These are phyloP conservation scores for Siphlonurus alternatus DNA, from an alignment of 2,888 invertebrate species.

Conservation along the genomic window DNA sequence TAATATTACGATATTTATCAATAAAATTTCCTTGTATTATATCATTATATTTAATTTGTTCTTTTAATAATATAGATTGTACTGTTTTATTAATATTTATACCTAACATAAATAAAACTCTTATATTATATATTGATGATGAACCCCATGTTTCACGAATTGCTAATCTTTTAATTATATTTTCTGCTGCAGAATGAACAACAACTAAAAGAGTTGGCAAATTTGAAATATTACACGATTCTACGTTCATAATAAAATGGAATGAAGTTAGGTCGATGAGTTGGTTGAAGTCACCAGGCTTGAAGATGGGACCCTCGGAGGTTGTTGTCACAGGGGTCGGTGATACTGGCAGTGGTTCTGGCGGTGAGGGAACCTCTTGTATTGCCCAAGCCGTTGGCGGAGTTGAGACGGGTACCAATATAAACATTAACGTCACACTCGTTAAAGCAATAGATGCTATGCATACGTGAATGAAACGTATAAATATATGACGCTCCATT, in stretches of 20 bases:
- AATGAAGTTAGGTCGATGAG: conserved; percentile 44
- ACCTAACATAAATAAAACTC: conserved; percentile 52
- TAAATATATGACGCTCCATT: too few species aligned
- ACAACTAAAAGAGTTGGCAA: conserved; percentile 37
- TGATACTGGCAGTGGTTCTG: background rate
- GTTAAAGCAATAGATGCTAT: background rate
- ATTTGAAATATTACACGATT: background rate
- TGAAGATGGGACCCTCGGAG: background rate
- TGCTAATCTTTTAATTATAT: conserved; percentile 42
- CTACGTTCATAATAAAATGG: conserved; percentile 35
- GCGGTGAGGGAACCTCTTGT: background rate
- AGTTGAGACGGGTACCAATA: background rate
- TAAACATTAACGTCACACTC: background rate
- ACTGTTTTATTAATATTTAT: conserved; percentile 23
- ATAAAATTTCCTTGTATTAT: conserved; percentile 59
- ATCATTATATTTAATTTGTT: conserved; percentile 42
- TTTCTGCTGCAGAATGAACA: conserved; percentile 48
- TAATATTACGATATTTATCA: conserved; percentile 66
- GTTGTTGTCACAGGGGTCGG: background rate
- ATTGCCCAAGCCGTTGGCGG: background rate
- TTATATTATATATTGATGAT: conserved; percentile 20
- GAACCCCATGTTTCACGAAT: conserved; percentile 60
- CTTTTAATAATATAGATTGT: conserved; percentile 28
- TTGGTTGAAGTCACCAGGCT: conserved; percentile 21
- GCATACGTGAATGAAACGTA: background rate